Conservation (phyloP, 2,888 invertebrate species). For the Stictocephala bisonia region DNA sequence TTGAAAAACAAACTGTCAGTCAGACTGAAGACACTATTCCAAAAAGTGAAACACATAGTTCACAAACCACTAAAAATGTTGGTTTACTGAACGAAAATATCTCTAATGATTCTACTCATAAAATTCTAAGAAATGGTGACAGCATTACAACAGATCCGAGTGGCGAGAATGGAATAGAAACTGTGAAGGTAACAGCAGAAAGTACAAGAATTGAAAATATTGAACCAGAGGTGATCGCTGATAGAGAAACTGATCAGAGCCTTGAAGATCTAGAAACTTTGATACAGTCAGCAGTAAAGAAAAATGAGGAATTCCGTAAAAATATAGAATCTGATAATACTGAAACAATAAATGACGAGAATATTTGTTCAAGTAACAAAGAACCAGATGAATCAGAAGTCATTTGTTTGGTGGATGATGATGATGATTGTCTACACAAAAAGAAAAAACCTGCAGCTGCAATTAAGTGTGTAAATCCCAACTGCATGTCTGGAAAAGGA, state of each 20-base stretch:
- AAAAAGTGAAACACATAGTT: no score
- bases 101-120: no score
- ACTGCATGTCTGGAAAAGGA: slow-evolving; percentile 50
- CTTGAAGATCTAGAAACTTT: neutral
- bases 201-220: no score
- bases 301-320: slow-evolving; percentile 16
- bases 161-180: no score
- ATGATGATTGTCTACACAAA: neutral
- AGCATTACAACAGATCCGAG: no score
- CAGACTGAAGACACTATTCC: no score
- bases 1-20: no score
- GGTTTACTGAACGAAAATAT: no score
- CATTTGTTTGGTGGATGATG: slow-evolving; percentile 35
- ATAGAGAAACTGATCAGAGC: slow-evolving; percentile 11
- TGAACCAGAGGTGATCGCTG: neutral
- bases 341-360: neutral
- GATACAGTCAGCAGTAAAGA: neutral
- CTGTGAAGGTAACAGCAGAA: neutral
- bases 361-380: neutral
- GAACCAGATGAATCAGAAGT: slow-evolving; percentile 1
- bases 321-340: neutral
- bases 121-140: no score
- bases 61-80: no score
- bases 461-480: slow-evolving; percentile 52
- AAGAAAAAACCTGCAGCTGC: slow-evolving; percentile 1